Conservation (phyloP, 2,797 vertebrate species). For the Ateles fusciceps region DNA sequence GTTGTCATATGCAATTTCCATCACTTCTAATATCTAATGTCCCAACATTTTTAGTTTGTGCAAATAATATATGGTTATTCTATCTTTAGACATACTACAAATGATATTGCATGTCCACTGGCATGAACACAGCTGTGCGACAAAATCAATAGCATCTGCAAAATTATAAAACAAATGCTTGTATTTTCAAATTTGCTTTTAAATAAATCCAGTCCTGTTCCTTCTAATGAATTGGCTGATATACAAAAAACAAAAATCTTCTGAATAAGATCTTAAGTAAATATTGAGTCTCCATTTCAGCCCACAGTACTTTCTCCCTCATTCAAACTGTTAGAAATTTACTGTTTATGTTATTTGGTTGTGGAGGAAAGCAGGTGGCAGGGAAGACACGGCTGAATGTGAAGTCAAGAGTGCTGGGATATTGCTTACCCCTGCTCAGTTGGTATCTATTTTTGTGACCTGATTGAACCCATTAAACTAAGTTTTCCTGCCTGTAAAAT, state of each 20-base stretch:
- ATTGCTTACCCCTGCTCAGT: neutral
- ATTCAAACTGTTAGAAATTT: neutral
- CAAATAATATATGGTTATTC: constrained; percentile 60
- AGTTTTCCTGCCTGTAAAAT: neutral
- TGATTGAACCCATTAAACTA: neutral
- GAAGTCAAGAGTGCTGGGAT: neutral
- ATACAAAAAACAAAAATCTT: neutral
- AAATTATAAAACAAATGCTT: constrained; percentile 35
- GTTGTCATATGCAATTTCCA: constrained; percentile 45
- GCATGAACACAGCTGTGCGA: neutral
- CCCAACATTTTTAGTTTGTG: constrained; percentile 51
- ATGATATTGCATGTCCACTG: constrained; percentile 11
- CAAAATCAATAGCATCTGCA: constrained; percentile 51
- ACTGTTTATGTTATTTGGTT: neutral
- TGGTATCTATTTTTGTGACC: neutral
- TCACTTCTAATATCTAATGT: constrained; percentile 50
- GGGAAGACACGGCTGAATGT: neutral
- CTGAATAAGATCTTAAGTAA: neutral
- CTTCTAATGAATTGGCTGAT: neutral
- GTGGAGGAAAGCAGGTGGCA: neutral
- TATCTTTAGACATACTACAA: constrained; percentile 29
- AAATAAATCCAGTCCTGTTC: constrained; percentile 42
- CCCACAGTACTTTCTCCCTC: neutral
- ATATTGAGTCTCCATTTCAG: neutral
- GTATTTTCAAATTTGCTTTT: constrained; percentile 18